phyloP scores from a whole-genome alignment of 2,113 vertebrate genomes.

The Sapayoa aenigma region DNA sequence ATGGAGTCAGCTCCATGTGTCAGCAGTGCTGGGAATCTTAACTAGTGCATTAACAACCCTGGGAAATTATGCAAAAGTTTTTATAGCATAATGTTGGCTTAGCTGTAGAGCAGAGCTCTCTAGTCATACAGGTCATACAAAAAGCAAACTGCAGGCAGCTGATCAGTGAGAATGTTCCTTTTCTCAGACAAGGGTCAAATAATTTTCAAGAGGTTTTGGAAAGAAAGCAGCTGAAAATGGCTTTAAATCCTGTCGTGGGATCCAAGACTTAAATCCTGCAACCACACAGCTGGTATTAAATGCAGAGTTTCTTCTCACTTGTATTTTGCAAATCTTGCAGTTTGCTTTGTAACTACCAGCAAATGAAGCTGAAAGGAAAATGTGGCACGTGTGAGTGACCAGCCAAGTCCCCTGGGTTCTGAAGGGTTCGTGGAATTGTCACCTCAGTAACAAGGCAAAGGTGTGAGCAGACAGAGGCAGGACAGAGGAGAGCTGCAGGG shows the following conservation, averaged over 20 bases:
- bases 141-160: constrained; percentile 3
- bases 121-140: background rate
- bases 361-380: background rate
- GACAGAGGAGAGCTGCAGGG: background rate
- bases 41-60: background rate
- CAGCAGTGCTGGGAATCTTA: constrained; percentile 10
- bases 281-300: background rate
- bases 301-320: background rate
- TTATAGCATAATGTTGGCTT: background rate
- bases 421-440: background rate
- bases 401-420: background rate
- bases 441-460: background rate
- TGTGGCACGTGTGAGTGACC: background rate
- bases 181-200: background rate
- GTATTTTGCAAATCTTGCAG: background rate
- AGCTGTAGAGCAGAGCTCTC: background rate
- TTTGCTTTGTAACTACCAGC: background rate
- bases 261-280: background rate
- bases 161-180: background rate
- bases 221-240: background rate
- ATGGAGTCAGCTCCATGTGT: background rate
- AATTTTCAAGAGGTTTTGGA: background rate
- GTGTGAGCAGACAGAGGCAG: background rate
- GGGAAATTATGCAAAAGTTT: constrained; percentile 23
- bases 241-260: background rate